phyloP scores from a whole-genome alignment of 2,888 invertebrate species.

The Aplocera efformata region DNA sequence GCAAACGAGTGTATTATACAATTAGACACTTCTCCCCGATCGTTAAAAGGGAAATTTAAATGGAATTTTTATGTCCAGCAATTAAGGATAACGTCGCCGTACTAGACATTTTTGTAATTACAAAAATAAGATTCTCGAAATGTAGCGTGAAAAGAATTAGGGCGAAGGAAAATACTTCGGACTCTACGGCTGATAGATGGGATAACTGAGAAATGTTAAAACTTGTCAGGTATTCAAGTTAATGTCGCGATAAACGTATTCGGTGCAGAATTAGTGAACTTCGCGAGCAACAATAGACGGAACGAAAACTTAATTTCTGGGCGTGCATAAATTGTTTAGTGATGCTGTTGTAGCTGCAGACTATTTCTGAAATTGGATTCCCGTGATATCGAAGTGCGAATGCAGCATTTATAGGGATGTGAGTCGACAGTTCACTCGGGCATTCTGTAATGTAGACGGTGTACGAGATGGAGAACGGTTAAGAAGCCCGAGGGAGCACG shows the following conservation, averaged over 20 bases:
- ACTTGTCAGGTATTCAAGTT: slow-evolving; percentile 43
- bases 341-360: slow-evolving; percentile 3
- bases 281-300: slow-evolving; percentile 6
- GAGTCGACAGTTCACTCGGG: slow-evolving; percentile 20
- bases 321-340: slow-evolving; percentile 7
- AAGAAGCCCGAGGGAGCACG: slow-evolving; percentile 73
- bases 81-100: slow-evolving; percentile 80
- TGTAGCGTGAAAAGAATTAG: slow-evolving; percentile 80
- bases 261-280: slow-evolving; percentile 2
- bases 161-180: slow-evolving; percentile 65
- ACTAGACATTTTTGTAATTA: slow-evolving; percentile 81
- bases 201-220: slow-evolving; percentile 54
- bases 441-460: slow-evolving; percentile 25
- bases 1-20: slow-evolving; percentile 81
- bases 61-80: slow-evolving; percentile 82
- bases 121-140: slow-evolving; percentile 81
- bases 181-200: slow-evolving; percentile 59
- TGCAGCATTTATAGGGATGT: slow-evolving; percentile 11
- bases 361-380: slow-evolving; percentile 16
- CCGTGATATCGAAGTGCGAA: slow-evolving; percentile 15
- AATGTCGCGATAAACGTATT: slow-evolving; percentile 27
- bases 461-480: slow-evolving; percentile 66
- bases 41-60: slow-evolving; percentile 81
- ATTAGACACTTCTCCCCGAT: slow-evolving; percentile 79
- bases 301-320: slow-evolving; percentile 12